Conservation (phyloP, 2,888 invertebrate species). For the Dyspetes luteomarginatus region DNA sequence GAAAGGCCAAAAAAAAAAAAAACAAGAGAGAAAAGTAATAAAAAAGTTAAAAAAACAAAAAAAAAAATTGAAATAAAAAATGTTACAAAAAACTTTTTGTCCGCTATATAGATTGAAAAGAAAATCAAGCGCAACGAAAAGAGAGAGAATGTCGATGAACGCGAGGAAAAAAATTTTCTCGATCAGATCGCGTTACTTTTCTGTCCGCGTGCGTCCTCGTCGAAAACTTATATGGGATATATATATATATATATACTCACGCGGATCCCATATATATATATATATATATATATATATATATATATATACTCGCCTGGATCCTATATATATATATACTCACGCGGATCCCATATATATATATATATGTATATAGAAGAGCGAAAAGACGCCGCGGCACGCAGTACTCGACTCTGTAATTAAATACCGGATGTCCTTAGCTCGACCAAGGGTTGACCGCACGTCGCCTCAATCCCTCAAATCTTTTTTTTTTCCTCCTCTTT, state of each 20-base stretch:
- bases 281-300: not conserved
- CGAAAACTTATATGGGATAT: not conserved
- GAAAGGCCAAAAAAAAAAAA: not conserved
- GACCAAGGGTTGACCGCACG: conserved; percentile 68
- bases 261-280: not conserved
- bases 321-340: not conserved
- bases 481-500: conserved; percentile 28
- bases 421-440: conserved; percentile 67
- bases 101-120: not conserved
- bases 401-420: conserved; percentile 65
- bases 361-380: not conserved
- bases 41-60: not conserved
- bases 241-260: not conserved
- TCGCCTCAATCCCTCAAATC: conserved; percentile 66
- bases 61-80: not conserved
- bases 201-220: not conserved
- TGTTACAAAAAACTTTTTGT: not conserved
- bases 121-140: not conserved
- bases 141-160: not conserved
- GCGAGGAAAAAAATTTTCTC: not conserved
- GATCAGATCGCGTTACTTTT: not conserved
- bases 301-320: no score
- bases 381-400: conserved; percentile 19
- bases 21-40: conserved; percentile 6
- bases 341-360: not conserved